Evolutionary conservation across 2,797 vertebrate genomes (phyloP), one percentile per base, ranked within the genome.

Genomic region (Heteromormyrus szaboi): DNA sequence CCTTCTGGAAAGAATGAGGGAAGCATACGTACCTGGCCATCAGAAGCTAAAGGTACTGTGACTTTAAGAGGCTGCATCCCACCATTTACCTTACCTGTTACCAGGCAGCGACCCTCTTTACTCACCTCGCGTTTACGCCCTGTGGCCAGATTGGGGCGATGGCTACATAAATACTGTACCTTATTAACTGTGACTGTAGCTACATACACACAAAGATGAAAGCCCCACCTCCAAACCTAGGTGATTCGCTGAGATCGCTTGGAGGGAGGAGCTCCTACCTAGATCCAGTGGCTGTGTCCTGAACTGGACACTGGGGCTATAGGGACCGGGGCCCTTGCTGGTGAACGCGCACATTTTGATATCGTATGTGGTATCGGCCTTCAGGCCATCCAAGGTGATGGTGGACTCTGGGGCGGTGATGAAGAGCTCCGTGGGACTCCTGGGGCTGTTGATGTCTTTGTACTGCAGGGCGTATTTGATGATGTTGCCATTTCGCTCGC

Each of bases 321-420:
- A 99, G 92, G 99, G 97, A 96, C 99, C 98, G 90, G 97, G 96
- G 94, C 99, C 99, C 96, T 99, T 99, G 97, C 96, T 98, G 97
- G 98, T 99, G 95, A 99, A 98, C 96, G 99, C 98, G 97, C 98
- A 98, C 97, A 99, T 98, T 99, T 99, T 99, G 97, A 99, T 99
- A 97, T 99, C 98, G 81, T 99, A 99, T 93, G 98, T 99, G 91
- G 98, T 99, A 96, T 99, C 99, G 92, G 98, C 96, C 95, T 98
- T 99, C 95, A 99, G 97, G 95, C 97, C 97, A 93, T 97, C 97
- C 94, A 99, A 95, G 93, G 94, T 96, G 94, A 98, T 93, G 79
- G 96, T 96, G 90, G 97, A 99, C 93, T 98, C 98, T 22, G 98
- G 97, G 90, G 98, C 97, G 87, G 96, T 96, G 95, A 99, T 97